phyloP scores from a whole-genome alignment of 1,140 invertebrate genomes.

The Prorops nasuta region DNA sequence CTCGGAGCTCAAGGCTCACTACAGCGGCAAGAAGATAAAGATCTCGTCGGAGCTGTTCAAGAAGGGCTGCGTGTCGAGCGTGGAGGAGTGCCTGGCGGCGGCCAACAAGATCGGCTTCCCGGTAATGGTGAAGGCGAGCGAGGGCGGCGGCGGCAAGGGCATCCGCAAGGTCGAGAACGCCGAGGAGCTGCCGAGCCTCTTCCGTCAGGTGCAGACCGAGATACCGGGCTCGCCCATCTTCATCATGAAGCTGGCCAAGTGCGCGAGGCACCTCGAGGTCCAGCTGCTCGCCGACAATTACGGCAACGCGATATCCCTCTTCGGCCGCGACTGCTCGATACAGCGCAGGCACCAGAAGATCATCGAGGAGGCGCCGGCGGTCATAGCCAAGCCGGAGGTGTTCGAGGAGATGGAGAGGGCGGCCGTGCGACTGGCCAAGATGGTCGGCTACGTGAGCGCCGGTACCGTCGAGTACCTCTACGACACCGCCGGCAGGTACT shows the following conservation, averaged over 20 bases:
- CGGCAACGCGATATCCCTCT: conserved; percentile 97
- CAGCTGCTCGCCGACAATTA: conserved; percentile 97
- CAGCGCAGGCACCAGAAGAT: conserved; percentile 99
- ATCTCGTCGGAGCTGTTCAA: conserved; percentile 91
- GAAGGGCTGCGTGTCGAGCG: conserved; percentile 84
- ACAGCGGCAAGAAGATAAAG: conserved; percentile 84
- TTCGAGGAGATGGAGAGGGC: conserved; percentile 99
- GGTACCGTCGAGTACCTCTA: conserved; percentile 99
- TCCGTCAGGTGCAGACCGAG: conserved; percentile 89
- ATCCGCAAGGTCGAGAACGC: conserved; percentile 92
- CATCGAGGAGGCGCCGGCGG: conserved; percentile 97
- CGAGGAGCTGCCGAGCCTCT: conserved; percentile 89
- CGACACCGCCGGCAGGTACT: conserved; percentile 84
- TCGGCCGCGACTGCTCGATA: conserved; percentile 98
- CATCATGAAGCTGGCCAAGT: conserved; percentile 96
- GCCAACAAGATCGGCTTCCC: conserved; percentile 95
- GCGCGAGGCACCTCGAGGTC: conserved; percentile 96
- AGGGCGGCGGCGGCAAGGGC: conserved; percentile 99
- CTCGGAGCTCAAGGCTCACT: conserved; percentile 82
- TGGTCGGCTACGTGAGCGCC: conserved; percentile 98
- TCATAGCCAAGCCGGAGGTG: conserved; percentile 85
- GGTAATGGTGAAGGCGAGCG: conserved; percentile 99
- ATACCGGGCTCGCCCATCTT: conserved; percentile 97
- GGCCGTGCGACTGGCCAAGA: conserved; percentile 95
- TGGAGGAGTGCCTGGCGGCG: conserved; percentile 85